Conservation (phyloP, 92 coral and sea anemone genomes). For the Hydrozoanthus gracilis region DNA sequence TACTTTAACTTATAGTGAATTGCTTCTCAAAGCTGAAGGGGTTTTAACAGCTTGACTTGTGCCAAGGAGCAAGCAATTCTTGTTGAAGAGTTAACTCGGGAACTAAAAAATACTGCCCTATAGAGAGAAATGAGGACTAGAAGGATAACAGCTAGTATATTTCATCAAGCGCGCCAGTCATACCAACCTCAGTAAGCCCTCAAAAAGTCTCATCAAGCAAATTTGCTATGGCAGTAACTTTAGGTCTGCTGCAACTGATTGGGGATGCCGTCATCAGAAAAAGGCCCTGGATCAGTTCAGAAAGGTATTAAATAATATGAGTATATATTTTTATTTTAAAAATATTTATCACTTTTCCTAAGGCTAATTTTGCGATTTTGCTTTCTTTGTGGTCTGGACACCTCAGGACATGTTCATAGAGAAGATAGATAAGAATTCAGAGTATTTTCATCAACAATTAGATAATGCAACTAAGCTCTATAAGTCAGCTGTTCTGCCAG, state of each 20-base stretch:
- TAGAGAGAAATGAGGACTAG: slow-evolving; percentile 43
- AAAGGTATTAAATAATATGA: too few relatives aligned
- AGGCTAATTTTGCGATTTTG: neutral
- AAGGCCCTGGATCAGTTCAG: slow-evolving; percentile 17
- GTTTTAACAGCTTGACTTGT: neutral
- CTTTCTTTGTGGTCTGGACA: slow-evolving; percentile 17
- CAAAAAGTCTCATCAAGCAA: slow-evolving; percentile 50
- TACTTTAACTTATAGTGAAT: slow-evolving; percentile 9
- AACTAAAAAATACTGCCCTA: slow-evolving; percentile 16
- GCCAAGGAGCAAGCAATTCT: neutral
- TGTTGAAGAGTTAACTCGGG: slow-evolving; percentile 39
- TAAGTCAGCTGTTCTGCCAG: slow-evolving; percentile 18
- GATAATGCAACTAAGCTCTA: neutral
- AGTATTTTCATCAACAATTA: slow-evolving; percentile 11
- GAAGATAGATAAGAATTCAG: slow-evolving; percentile 8
- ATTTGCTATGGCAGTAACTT: slow-evolving; percentile 12
- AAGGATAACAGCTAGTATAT: slow-evolving; percentile 53
- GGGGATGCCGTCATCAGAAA: slow-evolving; percentile 18
- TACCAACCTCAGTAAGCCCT: slow-evolving; percentile 37
- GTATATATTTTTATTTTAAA: slow-evolving; percentile 9
- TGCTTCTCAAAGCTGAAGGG: slow-evolving; percentile 14
- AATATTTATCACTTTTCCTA: slow-evolving; percentile 9
- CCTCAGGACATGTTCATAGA: slow-evolving; percentile 17
- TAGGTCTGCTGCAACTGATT: slow-evolving; percentile 16
- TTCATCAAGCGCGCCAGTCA: slow-evolving; percentile 55